phyloP scores from a whole-genome alignment of 2,797 vertebrate species.

The Margarornis squamiger region DNA sequence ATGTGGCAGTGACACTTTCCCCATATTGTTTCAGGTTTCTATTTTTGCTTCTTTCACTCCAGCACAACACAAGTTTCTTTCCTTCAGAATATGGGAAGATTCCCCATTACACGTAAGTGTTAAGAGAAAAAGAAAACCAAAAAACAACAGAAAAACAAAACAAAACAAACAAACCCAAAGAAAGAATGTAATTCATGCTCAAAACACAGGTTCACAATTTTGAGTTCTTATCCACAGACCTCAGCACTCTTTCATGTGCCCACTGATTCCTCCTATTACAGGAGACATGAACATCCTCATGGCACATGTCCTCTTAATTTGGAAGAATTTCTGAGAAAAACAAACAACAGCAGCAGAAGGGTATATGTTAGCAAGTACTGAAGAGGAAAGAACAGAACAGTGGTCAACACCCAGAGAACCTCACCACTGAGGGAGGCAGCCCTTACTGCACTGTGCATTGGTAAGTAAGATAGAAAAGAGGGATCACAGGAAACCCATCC shows the following conservation, averaged over 20 bases:
- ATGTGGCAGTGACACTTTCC: not conserved
- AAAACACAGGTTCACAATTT: not conserved
- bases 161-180: too few relatives aligned
- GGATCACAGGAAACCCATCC: not conserved
- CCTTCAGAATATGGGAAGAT: not conserved
- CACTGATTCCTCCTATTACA: not conserved
- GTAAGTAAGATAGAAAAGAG: not conserved
- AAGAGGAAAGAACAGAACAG: not conserved
- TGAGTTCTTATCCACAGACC: not conserved
- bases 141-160: not conserved
- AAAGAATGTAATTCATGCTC: not conserved
- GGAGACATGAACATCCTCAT: not conserved
- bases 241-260: not conserved
- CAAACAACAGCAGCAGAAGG: not conserved
- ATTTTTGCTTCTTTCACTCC: not conserved
- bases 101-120: not conserved
- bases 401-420: not conserved
- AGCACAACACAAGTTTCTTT: not conserved
- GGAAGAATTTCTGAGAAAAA: not conserved
- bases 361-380: not conserved
- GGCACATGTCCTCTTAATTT: not conserved
- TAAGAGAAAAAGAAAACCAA: not conserved
- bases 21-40: not conserved
- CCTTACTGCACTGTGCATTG: not conserved
- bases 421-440: not conserved